Conservation (phyloP, 2,113 vertebrate species). For the Oreotragus oreotragus region DNA sequence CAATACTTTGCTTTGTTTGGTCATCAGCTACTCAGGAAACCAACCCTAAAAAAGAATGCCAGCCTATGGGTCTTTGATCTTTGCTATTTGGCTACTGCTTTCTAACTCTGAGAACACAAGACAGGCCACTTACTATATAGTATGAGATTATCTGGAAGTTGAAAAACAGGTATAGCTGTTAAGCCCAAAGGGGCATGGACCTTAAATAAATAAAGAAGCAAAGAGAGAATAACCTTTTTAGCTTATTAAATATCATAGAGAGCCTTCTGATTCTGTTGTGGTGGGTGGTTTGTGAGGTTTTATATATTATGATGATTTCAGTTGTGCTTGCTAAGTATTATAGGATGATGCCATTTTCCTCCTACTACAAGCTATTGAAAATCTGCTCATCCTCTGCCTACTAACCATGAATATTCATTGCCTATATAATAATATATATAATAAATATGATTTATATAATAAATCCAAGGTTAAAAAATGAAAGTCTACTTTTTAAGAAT, state of each 20-base stretch:
- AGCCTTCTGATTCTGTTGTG: neutral
- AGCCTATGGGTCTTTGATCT: neutral
- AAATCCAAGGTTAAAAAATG: neutral
- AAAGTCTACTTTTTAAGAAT: neutral
- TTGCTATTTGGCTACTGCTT: neutral
- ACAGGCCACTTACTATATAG: neutral
- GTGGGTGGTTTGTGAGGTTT: neutral
- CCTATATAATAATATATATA: neutral
- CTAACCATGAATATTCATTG: neutral
- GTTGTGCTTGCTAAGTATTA: neutral
- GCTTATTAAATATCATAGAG: neutral
- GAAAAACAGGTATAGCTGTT: neutral
- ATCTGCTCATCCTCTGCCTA: neutral
- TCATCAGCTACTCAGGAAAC: neutral
- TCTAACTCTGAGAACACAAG: neutral
- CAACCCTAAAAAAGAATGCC: neutral
- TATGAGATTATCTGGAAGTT: neutral
- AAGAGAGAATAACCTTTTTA: neutral
- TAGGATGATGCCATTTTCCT: neutral
- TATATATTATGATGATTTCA: neutral
- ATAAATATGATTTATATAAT: neutral
- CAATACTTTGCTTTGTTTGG: neutral
- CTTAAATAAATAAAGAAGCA: neutral
- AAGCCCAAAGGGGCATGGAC: neutral
- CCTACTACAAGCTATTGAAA: neutral